Percentiles rank a stretch among this genome's conserved stretches.
Evolutionary conservation across 1,140 invertebrate species (phyloP).

Genomic region (Gyrodactylus bullatarudis): DNA sequence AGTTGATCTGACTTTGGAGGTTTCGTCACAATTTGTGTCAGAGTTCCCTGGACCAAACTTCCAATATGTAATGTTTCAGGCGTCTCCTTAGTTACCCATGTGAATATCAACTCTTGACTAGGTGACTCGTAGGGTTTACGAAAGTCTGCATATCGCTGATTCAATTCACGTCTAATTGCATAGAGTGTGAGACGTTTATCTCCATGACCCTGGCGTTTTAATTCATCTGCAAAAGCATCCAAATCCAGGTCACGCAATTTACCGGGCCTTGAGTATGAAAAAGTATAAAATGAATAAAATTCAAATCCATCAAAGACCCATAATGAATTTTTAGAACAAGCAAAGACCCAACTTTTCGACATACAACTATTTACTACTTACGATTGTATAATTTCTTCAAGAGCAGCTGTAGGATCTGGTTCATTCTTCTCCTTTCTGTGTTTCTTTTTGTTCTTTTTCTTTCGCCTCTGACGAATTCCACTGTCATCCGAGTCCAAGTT

Average conservation of each 20-base stretch:
- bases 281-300: conserved; percentile 45
- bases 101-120: conserved; percentile 51
- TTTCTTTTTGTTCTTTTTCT: neutral
- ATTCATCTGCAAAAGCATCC: conserved; percentile 84
- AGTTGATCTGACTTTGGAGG: conserved; percentile 64
- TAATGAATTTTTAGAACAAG: neutral
- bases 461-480: neutral
- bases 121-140: conserved; percentile 40
- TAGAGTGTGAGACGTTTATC: conserved; percentile 88
- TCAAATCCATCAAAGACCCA: neutral
- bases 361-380: conserved; percentile 30
- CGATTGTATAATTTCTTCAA: conserved; percentile 59
- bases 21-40: conserved; percentile 29
- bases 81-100: conserved; percentile 74
- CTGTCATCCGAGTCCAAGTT: no score
- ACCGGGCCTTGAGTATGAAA: conserved; percentile 35
- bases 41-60: conserved; percentile 21
- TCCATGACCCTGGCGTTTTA: conserved; percentile 64
- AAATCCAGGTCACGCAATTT: conserved; percentile 76
- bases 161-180: conserved; percentile 75
- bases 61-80: conserved; percentile 74
- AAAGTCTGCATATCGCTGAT: conserved; percentile 69
- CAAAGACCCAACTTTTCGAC: neutral
- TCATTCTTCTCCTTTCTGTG: conserved; percentile 18
- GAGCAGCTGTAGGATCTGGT: conserved; percentile 60